phyloP scores from a whole-genome alignment of 2,888 invertebrate species.

The Uloborus plumipes region DNA sequence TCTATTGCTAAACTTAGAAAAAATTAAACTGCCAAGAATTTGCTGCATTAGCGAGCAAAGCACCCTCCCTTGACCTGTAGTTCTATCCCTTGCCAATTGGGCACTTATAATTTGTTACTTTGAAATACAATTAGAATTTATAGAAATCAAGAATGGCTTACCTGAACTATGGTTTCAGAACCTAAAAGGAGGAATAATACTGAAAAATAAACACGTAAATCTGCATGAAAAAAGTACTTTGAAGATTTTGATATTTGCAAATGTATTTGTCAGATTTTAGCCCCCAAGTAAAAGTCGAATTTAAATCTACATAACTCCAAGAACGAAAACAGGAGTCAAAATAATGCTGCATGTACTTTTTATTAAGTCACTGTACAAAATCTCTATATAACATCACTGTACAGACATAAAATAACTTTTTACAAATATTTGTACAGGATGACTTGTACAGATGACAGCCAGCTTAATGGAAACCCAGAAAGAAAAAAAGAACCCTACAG shows the following conservation, averaged over 20 bases:
- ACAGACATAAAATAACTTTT: slow-evolving; percentile 65
- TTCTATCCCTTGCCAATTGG: too few relatives aligned
- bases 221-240: background rate
- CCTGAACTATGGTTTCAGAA: too few relatives aligned
- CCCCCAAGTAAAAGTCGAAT: background rate
- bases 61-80: too few relatives aligned
- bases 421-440: slow-evolving; percentile 65
- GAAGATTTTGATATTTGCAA: background rate
- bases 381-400: slow-evolving; percentile 65
- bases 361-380: slow-evolving; percentile 66
- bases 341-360: slow-evolving; percentile 63
- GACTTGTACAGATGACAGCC: slow-evolving; percentile 65
- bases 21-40: too few relatives aligned
- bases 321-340: slow-evolving; percentile 41
- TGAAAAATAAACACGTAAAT: too few relatives aligned
- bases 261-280: background rate
- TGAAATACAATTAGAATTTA: too few relatives aligned
- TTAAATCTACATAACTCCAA: slow-evolving; percentile 18
- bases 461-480: slow-evolving; percentile 62
- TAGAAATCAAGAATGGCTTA: too few relatives aligned
- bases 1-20: too few relatives aligned
- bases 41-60: too few relatives aligned
- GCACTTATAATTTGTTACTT: too few relatives aligned
- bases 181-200: too few relatives aligned
- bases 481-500: slow-evolving; percentile 59